These are phyloP conservation scores for Zoanthus sansibaricus DNA, from an alignment of 92 coral and sea anemone genomes.

Conservation along the genomic window DNA sequence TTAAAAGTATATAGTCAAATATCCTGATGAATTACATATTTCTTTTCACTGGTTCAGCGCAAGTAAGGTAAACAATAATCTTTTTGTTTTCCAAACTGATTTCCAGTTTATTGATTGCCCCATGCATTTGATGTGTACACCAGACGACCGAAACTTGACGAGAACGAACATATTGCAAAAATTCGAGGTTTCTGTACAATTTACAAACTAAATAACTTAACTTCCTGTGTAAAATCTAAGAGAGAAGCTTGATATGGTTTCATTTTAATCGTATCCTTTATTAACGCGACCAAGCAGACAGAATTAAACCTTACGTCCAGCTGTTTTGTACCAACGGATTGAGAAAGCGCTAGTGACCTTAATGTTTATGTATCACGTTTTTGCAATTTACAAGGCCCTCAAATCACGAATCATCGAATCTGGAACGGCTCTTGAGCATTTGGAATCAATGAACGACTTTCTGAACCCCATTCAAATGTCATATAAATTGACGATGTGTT, in stretches of 20 bases:
- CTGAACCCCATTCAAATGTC: conserved; percentile 7
- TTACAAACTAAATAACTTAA: neutral
- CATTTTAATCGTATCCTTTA: neutral
- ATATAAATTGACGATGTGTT: neutral
- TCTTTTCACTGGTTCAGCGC: neutral
- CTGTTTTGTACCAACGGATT: conserved; percentile 1
- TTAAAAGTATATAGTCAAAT: neutral
- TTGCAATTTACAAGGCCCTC: conserved; percentile 26
- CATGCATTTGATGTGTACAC: neutral
- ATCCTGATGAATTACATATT: neutral
- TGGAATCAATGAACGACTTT: conserved; percentile 31
- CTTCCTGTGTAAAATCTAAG: neutral
- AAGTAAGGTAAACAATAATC: conserved; percentile 16
- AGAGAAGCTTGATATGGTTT: neutral
- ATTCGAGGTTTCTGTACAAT: neutral
- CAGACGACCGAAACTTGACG: neutral
- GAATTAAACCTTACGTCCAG: conserved; percentile 11
- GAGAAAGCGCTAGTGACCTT: neutral
- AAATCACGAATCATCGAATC: conserved; percentile 39
- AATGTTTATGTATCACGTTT: conserved; percentile 27
- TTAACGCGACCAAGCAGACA: neutral
- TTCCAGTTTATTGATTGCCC: neutral
- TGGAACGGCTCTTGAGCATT: conserved; percentile 12
- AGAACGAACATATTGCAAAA: neutral
- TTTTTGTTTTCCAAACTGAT: neutral